Evolutionary conservation across 2,797 vertebrate species (phyloP), one percentile per base, ranked within the genome.

Genomic region (Uromys caudimaculatus): DNA sequence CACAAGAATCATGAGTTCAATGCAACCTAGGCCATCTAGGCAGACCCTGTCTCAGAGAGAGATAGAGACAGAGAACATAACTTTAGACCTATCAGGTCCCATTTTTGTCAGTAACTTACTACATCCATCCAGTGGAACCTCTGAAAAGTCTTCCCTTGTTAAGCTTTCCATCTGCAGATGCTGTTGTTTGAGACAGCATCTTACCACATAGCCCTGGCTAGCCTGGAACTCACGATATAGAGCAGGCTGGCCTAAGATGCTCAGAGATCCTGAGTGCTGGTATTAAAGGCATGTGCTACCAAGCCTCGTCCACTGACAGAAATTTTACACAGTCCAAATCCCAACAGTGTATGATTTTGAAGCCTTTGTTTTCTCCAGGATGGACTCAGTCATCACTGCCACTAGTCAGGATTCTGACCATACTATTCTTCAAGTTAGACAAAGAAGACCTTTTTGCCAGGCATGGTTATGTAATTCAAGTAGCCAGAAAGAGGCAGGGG

Each of bases 381-480:
- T 7, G 52, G 75, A 13, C n/a, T 29, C 6, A 88, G 83, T 44
- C 10, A 0, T 69, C 19, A 5, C 9, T 0, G 0, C 62, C 50
- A 4, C 29, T 0, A 0, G 19, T 27, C 24, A 8, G 73, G 52
- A 54, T 64, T 35, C 79, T 19, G 23, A 50, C 27, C 16, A 0
- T 16, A 21, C 60, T 35, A 19, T 54, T 56, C 41, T 54, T 4
- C 13, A 3, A 0, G 0, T 0, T 78, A 35, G 54, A 67, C 19
- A 1, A 5, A 23, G 32, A 27, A 23, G 11, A 1, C 38, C 17
- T n/a, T 9, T 23, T 27, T 27, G 56, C 41, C 32, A 27, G 73
- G 73, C 13, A 24, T n/a, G 41, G 21, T 90, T 47, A 50, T 62
- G 17, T 77, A 52, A 29, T 78, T 35, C 23, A 44, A 64, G 19